Evolutionary conservation across 1,140 invertebrate genomes (phyloP), one percentile per base, ranked within the genome.

Genomic region (Colletes gigas): DNA sequence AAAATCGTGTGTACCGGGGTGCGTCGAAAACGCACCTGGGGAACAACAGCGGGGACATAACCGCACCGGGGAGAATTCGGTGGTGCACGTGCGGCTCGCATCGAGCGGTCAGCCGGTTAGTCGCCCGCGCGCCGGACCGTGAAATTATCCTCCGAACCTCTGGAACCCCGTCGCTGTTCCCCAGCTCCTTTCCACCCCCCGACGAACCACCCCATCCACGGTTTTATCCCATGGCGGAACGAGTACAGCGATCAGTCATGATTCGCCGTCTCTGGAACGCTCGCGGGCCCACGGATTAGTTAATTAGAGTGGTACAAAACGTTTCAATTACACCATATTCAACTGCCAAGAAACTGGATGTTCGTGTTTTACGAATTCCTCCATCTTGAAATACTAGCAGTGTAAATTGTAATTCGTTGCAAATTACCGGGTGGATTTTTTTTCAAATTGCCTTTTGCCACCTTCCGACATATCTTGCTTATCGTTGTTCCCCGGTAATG

Each of bases 51-150:
- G 50, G 10, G 44, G 50, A 50, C 50, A 12, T 50, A 50, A 50
- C 50, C 50, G 50, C 50, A 7, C 12, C 30, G 15, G 14, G 60
- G 39, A 8, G 21, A 39, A 47, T 21, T 47, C 41, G 52, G 19
- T 17, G 17, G 19, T 3, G 1, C 17, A 50, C 69, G 50, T 30
- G 19, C 17, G 17, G 4, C 15, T 9, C 70, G 69, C 71, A 68
- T 77, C 83, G 82, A 83, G 69, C 80, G 78, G 77, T 83, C 77
- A 82, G 47, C 69, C 83, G 86, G 90, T 90, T 90, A 90, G 89
- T 89, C 88, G 87, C 83, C 76, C 69, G 84, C 68, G 91, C 90
- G 89, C 88, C 89, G 89, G 84, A 91, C 87, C 91, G 89, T 81
- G 79, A 81, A 81, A 81, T 81, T 81, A 81, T 66, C 66, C 73